Base-by-base conservation (phyloP, 2,888 invertebrate species). In the Callinectes sapidus region DNA sequence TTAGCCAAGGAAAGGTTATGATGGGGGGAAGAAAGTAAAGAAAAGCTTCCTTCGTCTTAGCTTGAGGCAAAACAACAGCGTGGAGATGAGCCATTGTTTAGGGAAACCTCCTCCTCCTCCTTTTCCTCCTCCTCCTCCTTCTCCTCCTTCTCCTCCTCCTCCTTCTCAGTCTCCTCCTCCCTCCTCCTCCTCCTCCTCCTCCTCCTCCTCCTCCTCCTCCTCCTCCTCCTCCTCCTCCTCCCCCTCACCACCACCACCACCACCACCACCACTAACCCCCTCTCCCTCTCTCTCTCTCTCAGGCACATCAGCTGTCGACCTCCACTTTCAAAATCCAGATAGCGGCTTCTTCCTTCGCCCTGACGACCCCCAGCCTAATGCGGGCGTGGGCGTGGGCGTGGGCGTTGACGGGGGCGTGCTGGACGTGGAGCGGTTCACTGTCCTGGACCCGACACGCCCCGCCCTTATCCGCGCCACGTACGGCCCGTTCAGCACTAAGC, bases 401-500 rank as follows among this genome's bases (percentile, higher is more conserved):
- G 89, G 55, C 23, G 81, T 2, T 71, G 93, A 92, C 55, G 94
- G 93, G 13, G 91, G 94, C 1, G 93, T 93, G 10, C 71, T 93
- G 3, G 94, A 92, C 28, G 92, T 94, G 3, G 92, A 93, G 71
- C 89, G 98, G 94, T 98, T 99, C 96, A 98, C 98, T 92, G 98
- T 99, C 71, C 97, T 99, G 95, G 98, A 98, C 96, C 98, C 98
- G 77, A 98, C 98, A 88, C 97, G 98, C 95, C 98, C 98, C 42
- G 98, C 98, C 61, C 98, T 98, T 42, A 98, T 99, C 85, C 97
- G 98, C 94, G 98, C 98, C 89, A 98, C 98, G 81, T 98, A 98
- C 95, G 99, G 99, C 6, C 99, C 99, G 13, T 99, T 99, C 96
- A 98, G 98, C 95, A 98, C 98, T 91, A 98, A 98, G 95, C 98